Conservation (phyloP, 2,113 vertebrate genomes). For the Paraplagusia blochii region DNA sequence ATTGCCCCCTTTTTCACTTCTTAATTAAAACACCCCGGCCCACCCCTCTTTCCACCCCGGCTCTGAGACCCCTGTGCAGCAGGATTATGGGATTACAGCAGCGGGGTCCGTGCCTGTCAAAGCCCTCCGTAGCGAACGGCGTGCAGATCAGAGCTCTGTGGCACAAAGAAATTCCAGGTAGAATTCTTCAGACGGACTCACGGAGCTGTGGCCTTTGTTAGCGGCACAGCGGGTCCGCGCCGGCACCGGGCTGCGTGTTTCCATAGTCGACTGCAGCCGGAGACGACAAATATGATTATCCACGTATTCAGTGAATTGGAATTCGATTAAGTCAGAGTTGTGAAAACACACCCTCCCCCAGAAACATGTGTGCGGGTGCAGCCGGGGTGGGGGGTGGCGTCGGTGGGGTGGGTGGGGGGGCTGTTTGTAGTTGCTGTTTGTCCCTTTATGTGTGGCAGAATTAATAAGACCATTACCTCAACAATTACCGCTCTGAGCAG, state of each 20-base stretch:
- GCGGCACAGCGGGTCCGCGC: constrained; percentile 82
- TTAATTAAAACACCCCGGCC: constrained; percentile 97
- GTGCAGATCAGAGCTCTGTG: constrained; percentile 80
- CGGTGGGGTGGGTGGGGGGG: not conserved
- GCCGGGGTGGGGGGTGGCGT: not conserved
- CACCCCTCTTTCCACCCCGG: constrained; percentile 73
- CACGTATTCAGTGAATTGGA: constrained; percentile 84
- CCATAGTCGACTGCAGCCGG: constrained; percentile 62
- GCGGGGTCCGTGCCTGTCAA: constrained; percentile 90
- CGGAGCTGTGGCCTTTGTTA: constrained; percentile 84
- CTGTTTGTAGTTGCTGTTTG: constrained; percentile 83
- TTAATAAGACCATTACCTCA: constrained; percentile 95
- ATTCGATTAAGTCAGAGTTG: constrained; percentile 83
- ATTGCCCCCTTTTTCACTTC: constrained; percentile 67
- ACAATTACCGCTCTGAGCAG: constrained; percentile 86
- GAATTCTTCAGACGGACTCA: constrained; percentile 87
- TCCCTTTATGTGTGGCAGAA: constrained; percentile 87
- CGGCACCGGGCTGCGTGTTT: constrained; percentile 76
- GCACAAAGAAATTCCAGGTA: constrained; percentile 83
- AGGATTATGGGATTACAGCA: constrained; percentile 98
- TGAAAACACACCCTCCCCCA: constrained; percentile 82
- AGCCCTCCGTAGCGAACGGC: constrained; percentile 87
- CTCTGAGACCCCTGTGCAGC: constrained; percentile 84
- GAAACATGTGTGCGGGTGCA: constrained; percentile 54
- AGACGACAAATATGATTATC: constrained; percentile 86